Conservation (phyloP, 2,113 vertebrate genomes). For the Clupea harengus region DNA sequence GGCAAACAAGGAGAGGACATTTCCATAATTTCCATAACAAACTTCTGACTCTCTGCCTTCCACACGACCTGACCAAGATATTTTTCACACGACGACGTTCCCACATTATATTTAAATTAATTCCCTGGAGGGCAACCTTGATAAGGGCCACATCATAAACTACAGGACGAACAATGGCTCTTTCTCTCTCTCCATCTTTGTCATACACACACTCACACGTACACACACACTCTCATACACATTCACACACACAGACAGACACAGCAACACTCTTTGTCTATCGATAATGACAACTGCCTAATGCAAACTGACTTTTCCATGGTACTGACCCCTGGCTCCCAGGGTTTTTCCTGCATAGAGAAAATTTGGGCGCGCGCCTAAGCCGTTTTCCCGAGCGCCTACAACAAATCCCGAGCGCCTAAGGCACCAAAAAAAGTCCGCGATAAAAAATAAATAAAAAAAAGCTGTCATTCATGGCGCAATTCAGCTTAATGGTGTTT, state of each 20-base stretch:
- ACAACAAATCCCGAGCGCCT: too few species aligned
- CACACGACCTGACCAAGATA: background rate
- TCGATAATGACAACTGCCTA: background rate
- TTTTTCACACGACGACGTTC: background rate
- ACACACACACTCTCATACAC: slow-evolving; percentile 5
- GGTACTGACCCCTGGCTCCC: background rate
- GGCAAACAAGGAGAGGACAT: background rate
- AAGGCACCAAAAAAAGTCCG: too few species aligned
- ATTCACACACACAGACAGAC: background rate
- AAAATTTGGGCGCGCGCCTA: too few species aligned
- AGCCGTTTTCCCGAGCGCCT: too few species aligned
- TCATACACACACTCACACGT: background rate
- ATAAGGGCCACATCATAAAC: background rate
- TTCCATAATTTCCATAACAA: slow-evolving; percentile 4
- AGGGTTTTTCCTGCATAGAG: too few species aligned
- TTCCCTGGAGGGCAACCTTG: background rate
- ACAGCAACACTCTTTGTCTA: background rate
- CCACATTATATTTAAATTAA: background rate
- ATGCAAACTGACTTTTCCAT: background rate
- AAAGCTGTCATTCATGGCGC: too few species aligned
- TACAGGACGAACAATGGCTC: background rate
- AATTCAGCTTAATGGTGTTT: too few species aligned
- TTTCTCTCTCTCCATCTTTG: background rate
- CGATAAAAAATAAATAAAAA: too few species aligned
- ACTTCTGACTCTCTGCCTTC: background rate